phyloP scores from a whole-genome alignment of 1,140 invertebrate species.

The Aphis gossypii region DNA sequence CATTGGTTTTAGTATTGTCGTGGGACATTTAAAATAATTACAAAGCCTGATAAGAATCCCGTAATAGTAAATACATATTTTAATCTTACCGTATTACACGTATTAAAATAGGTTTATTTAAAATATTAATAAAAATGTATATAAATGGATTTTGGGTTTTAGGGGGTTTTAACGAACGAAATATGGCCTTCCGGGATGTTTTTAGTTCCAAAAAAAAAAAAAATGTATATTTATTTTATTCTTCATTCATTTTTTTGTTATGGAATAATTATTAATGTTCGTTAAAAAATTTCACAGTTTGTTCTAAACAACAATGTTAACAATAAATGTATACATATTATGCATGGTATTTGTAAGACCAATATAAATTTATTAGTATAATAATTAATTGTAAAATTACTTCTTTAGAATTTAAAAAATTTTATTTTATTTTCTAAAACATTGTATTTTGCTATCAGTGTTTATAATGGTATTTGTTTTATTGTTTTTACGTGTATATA shows the following conservation, averaged over 20 bases:
- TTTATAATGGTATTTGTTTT: no score
- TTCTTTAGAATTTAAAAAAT: no score
- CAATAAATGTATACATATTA: not conserved
- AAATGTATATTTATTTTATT: not conserved
- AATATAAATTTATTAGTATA: not conserved
- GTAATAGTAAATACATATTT: not conserved
- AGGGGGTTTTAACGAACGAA: not conserved
- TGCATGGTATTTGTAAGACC: not conserved
- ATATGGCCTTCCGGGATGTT: not conserved
- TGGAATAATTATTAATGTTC: not conserved
- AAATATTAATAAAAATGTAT: not conserved
- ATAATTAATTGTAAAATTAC: not conserved
- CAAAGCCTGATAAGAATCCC: not conserved
- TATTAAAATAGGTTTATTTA: not conserved
- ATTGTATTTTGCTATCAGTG: no score
- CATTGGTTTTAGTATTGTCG: conserved; percentile 1
- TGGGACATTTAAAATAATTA: conserved; percentile 32
- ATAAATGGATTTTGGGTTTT: not conserved
- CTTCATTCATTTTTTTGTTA: not conserved
- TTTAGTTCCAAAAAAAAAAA: not conserved
- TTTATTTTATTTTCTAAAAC: no score
- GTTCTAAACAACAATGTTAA: not conserved
- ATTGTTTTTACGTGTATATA: no score
- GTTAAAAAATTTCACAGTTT: not conserved
- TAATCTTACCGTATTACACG: not conserved